These are phyloP conservation scores for Borostomias antarcticus DNA, from an alignment of 2,797 vertebrate genomes.

Conservation along the genomic window DNA sequence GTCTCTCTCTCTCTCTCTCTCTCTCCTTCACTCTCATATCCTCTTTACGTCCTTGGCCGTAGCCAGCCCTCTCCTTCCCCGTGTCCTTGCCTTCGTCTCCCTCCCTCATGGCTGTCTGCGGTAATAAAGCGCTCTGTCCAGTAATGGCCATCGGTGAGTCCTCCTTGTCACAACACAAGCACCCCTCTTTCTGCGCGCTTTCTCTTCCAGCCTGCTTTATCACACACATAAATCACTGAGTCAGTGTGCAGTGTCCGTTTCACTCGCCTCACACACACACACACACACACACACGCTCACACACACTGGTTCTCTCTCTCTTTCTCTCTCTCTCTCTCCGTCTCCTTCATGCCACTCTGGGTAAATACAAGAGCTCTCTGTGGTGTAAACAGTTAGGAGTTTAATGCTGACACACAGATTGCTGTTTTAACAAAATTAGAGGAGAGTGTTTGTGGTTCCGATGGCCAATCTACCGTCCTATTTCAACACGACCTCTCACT, in stretches of 20 bases:
- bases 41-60: constrained; percentile 1
- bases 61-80: background rate
- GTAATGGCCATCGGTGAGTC: constrained; percentile 43
- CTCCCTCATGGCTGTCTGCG: constrained; percentile 17
- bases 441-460: constrained; percentile 13
- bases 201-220: constrained; percentile 53
- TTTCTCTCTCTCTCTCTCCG: background rate
- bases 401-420: constrained; percentile 44
- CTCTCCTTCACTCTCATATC: constrained; percentile 11
- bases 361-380: constrained; percentile 38
- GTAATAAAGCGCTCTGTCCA: constrained; percentile 51
- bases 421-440: constrained; percentile 39
- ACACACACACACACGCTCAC: background rate
- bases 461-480: constrained; percentile 32
- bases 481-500: constrained; percentile 30
- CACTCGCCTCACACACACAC: constrained; percentile 14
- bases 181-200: constrained; percentile 35
- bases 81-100: background rate
- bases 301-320: background rate
- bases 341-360: constrained; percentile 10
- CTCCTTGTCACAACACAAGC: constrained; percentile 46
- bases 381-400: constrained; percentile 43
- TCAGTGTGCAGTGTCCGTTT: constrained; percentile 44
- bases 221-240: constrained; percentile 53
- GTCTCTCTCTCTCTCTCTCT: background rate